A percentile compares a stretch with the other conserved stretches of the same genome.
These are phyloP conservation scores for Columbina picui DNA, from an alignment of 2,113 vertebrate species.

Conservation along the genomic window DNA sequence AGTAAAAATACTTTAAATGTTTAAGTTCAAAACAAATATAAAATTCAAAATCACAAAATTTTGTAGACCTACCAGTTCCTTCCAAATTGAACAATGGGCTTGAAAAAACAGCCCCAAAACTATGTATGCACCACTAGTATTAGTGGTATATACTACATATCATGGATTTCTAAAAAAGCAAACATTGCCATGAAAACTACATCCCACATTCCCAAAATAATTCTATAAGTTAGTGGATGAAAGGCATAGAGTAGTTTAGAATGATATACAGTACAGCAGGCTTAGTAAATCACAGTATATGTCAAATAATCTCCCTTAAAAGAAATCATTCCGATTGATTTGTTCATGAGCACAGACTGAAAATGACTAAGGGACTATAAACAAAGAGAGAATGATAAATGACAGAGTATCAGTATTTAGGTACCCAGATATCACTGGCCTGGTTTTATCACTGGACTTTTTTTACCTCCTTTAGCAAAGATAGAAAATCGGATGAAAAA, in stretches of 20 bases:
- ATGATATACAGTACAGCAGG: neutral
- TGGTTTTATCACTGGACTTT: neutral
- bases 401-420: neutral
- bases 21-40: neutral
- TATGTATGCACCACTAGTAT: neutral
- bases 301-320: constrained; percentile 38
- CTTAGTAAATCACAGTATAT: constrained; percentile 8
- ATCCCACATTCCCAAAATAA: neutral
- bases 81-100: neutral
- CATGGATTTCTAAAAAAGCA: neutral
- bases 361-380: constrained; percentile 8
- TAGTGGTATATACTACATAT: neutral
- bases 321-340: constrained; percentile 49
- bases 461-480: constrained; percentile 21
- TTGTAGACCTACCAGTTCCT: neutral
- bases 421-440: neutral
- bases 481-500: neutral
- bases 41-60: neutral
- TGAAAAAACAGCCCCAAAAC: neutral
- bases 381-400: constrained; percentile 17
- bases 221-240: constrained; percentile 23
- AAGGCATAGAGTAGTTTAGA: neutral
- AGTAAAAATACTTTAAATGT: neutral
- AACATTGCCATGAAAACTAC: neutral
- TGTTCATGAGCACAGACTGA: constrained; percentile 5